phyloP scores from a whole-genome alignment of 2,113 vertebrate genomes.

The Passer montanus region DNA sequence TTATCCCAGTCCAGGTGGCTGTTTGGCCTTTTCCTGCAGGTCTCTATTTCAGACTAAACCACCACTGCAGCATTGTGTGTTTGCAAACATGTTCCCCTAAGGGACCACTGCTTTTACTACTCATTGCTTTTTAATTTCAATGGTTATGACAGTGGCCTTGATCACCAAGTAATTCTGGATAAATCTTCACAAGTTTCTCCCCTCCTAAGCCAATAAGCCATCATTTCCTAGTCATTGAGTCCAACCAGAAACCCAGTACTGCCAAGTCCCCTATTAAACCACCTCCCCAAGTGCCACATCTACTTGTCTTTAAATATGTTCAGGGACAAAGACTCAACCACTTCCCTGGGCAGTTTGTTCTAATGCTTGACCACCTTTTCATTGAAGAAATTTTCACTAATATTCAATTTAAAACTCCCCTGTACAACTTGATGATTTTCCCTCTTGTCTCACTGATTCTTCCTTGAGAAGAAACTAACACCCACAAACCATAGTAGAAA shows the following conservation, averaged over 20 bases:
- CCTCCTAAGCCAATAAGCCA: background rate
- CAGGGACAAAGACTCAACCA: background rate
- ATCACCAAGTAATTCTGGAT: background rate
- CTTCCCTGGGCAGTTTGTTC: background rate
- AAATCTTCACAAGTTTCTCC: background rate
- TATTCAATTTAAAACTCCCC: background rate
- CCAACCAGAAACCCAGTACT: background rate
- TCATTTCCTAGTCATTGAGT: background rate
- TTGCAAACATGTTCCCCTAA: background rate
- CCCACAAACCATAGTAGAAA: background rate
- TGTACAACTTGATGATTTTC: background rate
- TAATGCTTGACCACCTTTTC: background rate
- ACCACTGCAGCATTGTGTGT: background rate
- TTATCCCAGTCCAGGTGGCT: background rate
- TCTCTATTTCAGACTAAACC: background rate
- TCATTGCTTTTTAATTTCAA: background rate
- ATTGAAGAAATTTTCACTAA: background rate
- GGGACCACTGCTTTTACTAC: background rate
- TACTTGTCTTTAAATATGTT: rapidly evolving
- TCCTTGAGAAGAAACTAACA: background rate
- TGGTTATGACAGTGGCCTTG: background rate
- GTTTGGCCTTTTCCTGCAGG: background rate
- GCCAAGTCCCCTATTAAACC: background rate
- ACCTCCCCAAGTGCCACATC: background rate
- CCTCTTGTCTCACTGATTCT: background rate